phyloP scores from a whole-genome alignment of 2,113 vertebrate genomes.

The Anthoscopus minutus region DNA sequence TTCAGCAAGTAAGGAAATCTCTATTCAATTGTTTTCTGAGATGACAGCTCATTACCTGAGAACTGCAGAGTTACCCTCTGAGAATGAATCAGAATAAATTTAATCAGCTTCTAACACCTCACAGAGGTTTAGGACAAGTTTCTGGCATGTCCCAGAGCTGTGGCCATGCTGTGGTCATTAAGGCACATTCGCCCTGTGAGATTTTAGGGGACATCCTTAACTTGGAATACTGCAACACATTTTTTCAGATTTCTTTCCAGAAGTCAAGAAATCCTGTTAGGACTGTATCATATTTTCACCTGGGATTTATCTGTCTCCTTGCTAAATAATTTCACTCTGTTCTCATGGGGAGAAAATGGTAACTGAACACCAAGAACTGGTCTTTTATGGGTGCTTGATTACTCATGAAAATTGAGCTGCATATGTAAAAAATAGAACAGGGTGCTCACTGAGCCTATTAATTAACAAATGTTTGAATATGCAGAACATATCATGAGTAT shows the following conservation, averaged over 20 bases:
- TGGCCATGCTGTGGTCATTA: rapidly evolving
- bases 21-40: not conserved
- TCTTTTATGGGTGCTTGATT: not conserved
- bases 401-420: not conserved
- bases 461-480: not conserved
- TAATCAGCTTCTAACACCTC: not conserved
- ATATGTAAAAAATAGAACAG: not conserved
- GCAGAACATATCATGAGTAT: not conserved
- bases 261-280: not conserved
- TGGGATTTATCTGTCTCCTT: not conserved
- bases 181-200: not conserved
- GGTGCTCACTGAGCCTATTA: not conserved
- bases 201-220: not conserved
- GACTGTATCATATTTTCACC: not conserved
- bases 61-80: not conserved
- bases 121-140: not conserved
- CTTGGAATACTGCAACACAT: not conserved
- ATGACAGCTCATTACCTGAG: not conserved
- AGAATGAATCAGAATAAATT: not conserved
- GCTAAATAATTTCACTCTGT: not conserved
- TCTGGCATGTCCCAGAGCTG: not conserved
- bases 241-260: not conserved
- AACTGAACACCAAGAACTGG: not conserved
- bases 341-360: not conserved
- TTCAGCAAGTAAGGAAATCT: not conserved